Evolutionary conservation across 2,797 vertebrate genomes (phyloP).

Genomic region (Poecilia gillii): DNA sequence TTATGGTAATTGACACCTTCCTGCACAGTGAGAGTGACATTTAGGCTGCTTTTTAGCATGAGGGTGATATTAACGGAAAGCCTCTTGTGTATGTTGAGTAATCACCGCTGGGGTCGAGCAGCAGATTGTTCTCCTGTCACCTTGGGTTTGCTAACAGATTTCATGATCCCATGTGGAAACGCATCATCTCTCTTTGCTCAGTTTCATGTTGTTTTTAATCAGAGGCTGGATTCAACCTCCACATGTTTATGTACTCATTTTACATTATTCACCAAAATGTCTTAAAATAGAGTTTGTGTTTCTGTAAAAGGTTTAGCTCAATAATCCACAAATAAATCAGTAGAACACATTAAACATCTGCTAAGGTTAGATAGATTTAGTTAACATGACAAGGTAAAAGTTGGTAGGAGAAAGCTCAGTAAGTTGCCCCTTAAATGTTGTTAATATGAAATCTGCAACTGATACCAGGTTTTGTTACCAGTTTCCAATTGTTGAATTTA

Average conservation of each 20-base stretch:
- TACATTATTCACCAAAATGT: background rate
- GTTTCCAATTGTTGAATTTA: background rate
- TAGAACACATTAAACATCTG: background rate
- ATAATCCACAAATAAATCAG: background rate
- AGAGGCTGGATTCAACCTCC: background rate
- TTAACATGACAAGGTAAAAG: background rate
- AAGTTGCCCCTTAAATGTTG: background rate
- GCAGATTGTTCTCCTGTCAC: background rate
- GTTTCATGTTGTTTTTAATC: background rate
- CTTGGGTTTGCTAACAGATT: background rate
- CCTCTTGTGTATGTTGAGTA: background rate
- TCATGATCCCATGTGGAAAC: background rate
- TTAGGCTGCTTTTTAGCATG: constrained; percentile 1
- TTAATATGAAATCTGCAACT: background rate
- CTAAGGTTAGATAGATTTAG: background rate
- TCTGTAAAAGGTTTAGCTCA: background rate
- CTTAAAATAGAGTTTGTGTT: background rate
- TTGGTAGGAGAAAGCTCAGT: background rate
- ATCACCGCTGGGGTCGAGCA: background rate
- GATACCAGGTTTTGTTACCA: background rate
- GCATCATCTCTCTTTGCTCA: background rate
- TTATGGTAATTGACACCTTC: background rate
- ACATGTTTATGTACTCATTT: background rate
- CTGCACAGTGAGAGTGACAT: constrained; percentile 11
- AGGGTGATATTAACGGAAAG: constrained; percentile 9